Base-by-base conservation (phyloP, 2,888 invertebrate genomes). In the Diarsia dahlii region DNA sequence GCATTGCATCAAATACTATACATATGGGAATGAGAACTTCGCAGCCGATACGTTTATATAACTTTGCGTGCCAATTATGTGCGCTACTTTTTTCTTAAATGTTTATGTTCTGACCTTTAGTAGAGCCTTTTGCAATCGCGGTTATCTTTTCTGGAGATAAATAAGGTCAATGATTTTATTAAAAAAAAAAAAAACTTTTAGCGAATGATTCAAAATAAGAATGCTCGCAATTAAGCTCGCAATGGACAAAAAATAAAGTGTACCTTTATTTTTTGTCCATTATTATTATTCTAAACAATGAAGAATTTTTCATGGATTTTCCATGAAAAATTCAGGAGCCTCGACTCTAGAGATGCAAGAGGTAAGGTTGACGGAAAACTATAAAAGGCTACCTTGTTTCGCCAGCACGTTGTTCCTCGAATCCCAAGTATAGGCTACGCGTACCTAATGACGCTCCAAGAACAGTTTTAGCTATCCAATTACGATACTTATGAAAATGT, bases 1-100 rank as follows among this genome's bases (percentile, higher is more conserved):
- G 95, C 85, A 89, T 95, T 95, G 94, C 95, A 94, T 95, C 94
- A 94, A 94, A 92, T 89, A 86, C 88, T 90, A 89, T 91, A 91
- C 89, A 91, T 91, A 93, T 93, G 91, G 90, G 90, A 91, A 88
- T 88, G 89, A 89, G 89, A 89, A 89, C 88, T 89, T 87, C 80
- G 79, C 84, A 86, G 77, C 56, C 72, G 39, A 81, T 84, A 80
- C 77, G 58, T 76, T 94, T 94, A 94, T 88, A 92, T 93, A 93
- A 94, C 82, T 81, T 83, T 81, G 74, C 78, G 83, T 82, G 74
- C 76, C 86, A 81, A 89, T 84, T 80, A 83, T 78, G 76, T 78
- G 84, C 77, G 71, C 80, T 71, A 80, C 74, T 76, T 83, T 80
- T 79, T 74, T 63, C 50, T 45, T n/a, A 48, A 65, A 72, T 46